phyloP scores from a whole-genome alignment of 2,888 invertebrate genomes.

The Torymus texanus region DNA sequence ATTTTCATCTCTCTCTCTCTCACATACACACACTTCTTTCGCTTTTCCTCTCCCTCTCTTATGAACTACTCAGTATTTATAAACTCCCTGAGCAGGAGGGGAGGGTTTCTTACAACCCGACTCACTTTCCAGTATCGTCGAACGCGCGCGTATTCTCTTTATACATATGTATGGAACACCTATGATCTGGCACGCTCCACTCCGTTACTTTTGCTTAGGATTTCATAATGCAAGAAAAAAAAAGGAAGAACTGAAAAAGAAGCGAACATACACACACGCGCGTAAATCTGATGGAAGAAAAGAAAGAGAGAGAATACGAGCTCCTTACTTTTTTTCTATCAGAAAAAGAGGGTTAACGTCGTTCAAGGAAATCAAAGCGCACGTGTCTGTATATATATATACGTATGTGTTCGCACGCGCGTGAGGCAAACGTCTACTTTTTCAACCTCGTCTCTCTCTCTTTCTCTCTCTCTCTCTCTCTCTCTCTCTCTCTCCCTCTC shows the following conservation, averaged over 20 bases:
- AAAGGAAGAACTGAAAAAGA: background rate
- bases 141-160: background rate
- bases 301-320: constrained; percentile 3
- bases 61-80: no score
- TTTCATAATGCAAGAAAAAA: background rate
- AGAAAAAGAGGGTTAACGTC: constrained; percentile 28
- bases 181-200: background rate
- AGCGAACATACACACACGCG: background rate
- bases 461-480: no score
- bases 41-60: no score
- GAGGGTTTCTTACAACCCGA: no score
- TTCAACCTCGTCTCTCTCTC: no score
- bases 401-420: background rate
- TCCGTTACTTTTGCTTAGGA: constrained; percentile 12
- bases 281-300: background rate
- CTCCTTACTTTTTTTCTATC: constrained; percentile 5
- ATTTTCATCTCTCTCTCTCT: no score
- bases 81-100: no score
- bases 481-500: no score
- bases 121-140: no score
- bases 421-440: background rate
- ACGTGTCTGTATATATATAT: background rate
- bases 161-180: constrained; percentile 11
- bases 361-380: background rate
- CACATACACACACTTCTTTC: no score